phyloP scores from a whole-genome alignment of 1,140 invertebrate species.

The Tribolium castaneum region DNA sequence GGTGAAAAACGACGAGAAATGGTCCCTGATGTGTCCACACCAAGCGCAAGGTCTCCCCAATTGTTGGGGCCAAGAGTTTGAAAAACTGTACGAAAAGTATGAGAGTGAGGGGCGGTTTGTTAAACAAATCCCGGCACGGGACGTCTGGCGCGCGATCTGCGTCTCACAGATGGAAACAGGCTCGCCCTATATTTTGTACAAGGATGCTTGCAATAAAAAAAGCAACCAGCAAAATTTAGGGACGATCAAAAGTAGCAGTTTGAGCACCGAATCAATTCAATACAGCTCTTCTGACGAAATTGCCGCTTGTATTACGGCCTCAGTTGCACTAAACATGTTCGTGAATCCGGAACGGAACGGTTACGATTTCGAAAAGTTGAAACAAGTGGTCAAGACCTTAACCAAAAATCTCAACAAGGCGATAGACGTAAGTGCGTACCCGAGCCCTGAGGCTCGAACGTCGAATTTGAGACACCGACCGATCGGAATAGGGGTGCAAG shows the following conservation, averaged over 20 bases:
- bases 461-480: slow-evolving; percentile 96
- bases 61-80: slow-evolving; percentile 96
- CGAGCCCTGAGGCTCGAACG: slow-evolving; percentile 85
- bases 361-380: slow-evolving; percentile 92
- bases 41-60: slow-evolving; percentile 92
- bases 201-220: slow-evolving; percentile 97
- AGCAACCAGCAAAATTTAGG: slow-evolving; percentile 99
- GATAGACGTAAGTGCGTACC: slow-evolving; percentile 98
- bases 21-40: slow-evolving; percentile 98
- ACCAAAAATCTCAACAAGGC: slow-evolving; percentile 97
- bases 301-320: slow-evolving; percentile 98
- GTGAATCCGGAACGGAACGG: slow-evolving; percentile 79
- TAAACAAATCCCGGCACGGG: slow-evolving; percentile 80
- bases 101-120: slow-evolving; percentile 77
- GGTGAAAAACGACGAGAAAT: slow-evolving; percentile 87
- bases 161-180: slow-evolving; percentile 98
- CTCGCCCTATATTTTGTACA: slow-evolving; percentile 98
- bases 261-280: slow-evolving; percentile 98
- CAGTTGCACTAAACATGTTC: slow-evolving; percentile 98
- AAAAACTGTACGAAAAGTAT: slow-evolving; percentile 89
- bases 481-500: slow-evolving; percentile 90
- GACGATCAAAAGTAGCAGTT: slow-evolving; percentile 98
- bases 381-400: slow-evolving; percentile 88
- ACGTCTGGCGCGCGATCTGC: slow-evolving; percentile 94
- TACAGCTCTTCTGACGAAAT: slow-evolving; percentile 94